Evolutionary conservation across 2,888 invertebrate genomes (phyloP).

Genomic region (Malthinus seriepunctatus): DNA sequence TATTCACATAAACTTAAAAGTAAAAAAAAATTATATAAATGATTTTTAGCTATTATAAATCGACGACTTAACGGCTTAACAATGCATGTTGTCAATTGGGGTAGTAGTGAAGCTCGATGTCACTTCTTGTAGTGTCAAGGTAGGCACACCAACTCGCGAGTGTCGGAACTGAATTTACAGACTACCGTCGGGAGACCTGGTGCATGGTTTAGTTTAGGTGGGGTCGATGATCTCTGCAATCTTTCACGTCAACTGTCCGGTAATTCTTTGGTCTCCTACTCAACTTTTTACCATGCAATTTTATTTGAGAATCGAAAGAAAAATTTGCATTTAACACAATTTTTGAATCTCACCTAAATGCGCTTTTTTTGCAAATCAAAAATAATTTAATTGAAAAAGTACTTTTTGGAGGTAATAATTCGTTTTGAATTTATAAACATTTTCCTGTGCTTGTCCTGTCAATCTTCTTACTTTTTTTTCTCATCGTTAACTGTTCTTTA

Average conservation of each 20-base stretch:
- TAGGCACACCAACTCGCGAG: slow-evolving; percentile 24
- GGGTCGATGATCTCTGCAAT: slow-evolving; percentile 40
- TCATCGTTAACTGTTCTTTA: too few relatives aligned
- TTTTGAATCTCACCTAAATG: slow-evolving; percentile 1
- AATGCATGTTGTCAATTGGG: neutral
- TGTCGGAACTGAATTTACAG: slow-evolving; percentile 27
- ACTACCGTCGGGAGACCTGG: slow-evolving; percentile 28
- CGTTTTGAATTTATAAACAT: too few relatives aligned
- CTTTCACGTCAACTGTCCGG: slow-evolving; percentile 40
- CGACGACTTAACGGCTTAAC: neutral
- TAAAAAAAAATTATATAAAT: neutral
- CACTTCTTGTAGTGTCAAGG: slow-evolving; percentile 24
- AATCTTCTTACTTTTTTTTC: too few relatives aligned
- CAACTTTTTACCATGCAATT: slow-evolving; percentile 18
- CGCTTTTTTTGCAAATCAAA: neutral
- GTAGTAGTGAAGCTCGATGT: slow-evolving; percentile 4
- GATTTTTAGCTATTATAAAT: neutral
- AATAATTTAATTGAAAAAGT: too few relatives aligned
- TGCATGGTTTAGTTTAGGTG: slow-evolving; percentile 36
- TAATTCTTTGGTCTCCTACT: slow-evolving; percentile 30
- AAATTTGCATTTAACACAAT: slow-evolving; percentile 16
- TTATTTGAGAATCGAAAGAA: slow-evolving; percentile 15
- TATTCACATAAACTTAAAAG: neutral
- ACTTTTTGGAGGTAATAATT: too few relatives aligned
- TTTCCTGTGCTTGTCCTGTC: too few relatives aligned